phyloP scores from a whole-genome alignment of 2,113 vertebrate species.

The Urocolius indicus region DNA sequence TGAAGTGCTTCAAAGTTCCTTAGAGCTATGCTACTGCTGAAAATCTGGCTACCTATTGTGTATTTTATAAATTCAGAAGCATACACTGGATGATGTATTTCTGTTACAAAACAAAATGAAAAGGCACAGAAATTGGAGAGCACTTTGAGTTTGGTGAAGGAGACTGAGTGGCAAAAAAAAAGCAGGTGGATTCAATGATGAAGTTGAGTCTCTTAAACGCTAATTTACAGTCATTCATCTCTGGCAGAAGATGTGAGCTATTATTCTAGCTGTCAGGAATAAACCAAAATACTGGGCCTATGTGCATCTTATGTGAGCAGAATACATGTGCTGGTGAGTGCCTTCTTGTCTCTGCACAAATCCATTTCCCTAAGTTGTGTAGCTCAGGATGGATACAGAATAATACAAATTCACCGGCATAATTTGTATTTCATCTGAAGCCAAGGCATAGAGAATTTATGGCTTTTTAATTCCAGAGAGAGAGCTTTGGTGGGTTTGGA shows the following conservation, averaged over 20 bases:
- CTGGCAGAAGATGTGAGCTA: slow-evolving; percentile 34
- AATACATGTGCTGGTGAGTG: background rate
- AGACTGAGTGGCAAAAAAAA: background rate
- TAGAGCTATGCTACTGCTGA: background rate
- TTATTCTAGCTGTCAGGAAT: slow-evolving; percentile 30
- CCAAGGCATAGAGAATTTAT: background rate
- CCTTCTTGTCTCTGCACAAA: background rate
- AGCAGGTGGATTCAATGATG: background rate
- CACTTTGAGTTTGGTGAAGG: background rate
- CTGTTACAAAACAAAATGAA: slow-evolving; percentile 27
- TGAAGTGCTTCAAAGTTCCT: background rate
- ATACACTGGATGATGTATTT: background rate
- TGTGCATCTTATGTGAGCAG: background rate
- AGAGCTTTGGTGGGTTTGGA: background rate
- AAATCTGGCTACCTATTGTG: background rate
- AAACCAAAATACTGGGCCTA: background rate
- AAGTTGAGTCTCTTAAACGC: slow-evolving; percentile 40
- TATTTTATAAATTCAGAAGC: slow-evolving; percentile 24
- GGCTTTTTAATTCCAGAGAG: background rate
- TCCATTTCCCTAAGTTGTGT: background rate
- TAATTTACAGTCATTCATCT: slow-evolving; percentile 62
- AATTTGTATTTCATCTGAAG: background rate
- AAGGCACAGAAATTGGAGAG: slow-evolving; percentile 3
- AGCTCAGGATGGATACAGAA: background rate
- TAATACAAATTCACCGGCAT: background rate